These are phyloP conservation scores for Archocentrus centrarchus DNA, from an alignment of 2,113 vertebrate genomes.

Conservation along the genomic window DNA sequence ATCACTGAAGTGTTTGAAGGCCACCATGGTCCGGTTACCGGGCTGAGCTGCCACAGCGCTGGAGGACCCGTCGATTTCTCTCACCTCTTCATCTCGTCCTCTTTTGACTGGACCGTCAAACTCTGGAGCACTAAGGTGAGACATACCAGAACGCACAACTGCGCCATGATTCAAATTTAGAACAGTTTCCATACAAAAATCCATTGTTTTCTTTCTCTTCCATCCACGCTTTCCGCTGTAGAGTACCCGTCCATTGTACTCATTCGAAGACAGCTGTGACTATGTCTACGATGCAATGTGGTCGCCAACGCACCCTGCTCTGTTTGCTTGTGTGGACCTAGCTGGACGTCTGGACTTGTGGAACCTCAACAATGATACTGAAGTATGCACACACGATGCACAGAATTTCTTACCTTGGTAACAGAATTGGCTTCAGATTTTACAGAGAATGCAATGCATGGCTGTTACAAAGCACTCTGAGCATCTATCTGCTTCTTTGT, in stretches of 20 bases:
- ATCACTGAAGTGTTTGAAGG: constrained; percentile 99
- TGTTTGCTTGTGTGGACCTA: constrained; percentile 97
- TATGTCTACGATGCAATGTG: constrained; percentile 99
- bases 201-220: background rate
- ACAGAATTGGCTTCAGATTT: background rate
- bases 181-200: background rate
- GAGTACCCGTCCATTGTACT: constrained; percentile 97
- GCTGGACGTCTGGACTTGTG: constrained; percentile 95
- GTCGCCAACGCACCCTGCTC: constrained; percentile 95
- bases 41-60: constrained; percentile 95
- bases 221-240: constrained; percentile 51
- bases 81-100: constrained; percentile 97
- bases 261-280: constrained; percentile 97
- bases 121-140: constrained; percentile 98
- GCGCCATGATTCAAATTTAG: background rate
- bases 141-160: background rate
- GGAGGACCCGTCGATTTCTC: constrained; percentile 96
- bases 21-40: constrained; percentile 98
- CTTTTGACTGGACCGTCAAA: constrained; percentile 99
- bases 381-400: constrained; percentile 81
- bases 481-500: background rate
- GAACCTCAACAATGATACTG: constrained; percentile 98
- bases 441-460: background rate
- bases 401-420: background rate
- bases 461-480: background rate